Conservation (phyloP, 1,140 invertebrate species). For the Papilio xuthus region DNA sequence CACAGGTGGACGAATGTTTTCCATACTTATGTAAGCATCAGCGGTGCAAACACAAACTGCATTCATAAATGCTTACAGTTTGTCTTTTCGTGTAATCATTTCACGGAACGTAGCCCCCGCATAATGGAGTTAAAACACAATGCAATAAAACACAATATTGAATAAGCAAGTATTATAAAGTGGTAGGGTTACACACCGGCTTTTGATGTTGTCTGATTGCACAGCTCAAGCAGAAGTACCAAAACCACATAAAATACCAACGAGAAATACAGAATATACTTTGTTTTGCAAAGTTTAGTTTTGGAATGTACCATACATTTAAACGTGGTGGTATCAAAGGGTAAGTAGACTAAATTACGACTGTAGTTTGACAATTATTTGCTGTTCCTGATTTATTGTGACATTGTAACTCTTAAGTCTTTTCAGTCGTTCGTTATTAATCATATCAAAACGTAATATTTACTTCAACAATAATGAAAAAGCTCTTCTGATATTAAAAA, state of each 20-base stretch:
- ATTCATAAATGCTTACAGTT: slow-evolving; percentile 25
- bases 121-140: slow-evolving; percentile 25
- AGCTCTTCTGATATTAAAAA: not conserved
- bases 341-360: too few species aligned
- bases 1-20: slow-evolving; percentile 13
- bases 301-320: too few species aligned
- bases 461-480: not conserved
- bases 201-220: not conserved
- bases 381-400: too few species aligned
- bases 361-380: not conserved
- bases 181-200: not conserved
- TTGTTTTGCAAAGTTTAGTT: not conserved
- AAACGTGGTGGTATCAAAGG: too few species aligned
- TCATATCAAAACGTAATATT: too few species aligned
- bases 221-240: not conserved
- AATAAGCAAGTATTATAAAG: slow-evolving; percentile 3
- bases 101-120: slow-evolving; percentile 13
- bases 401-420: too few species aligned
- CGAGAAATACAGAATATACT: not conserved
- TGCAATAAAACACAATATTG: slow-evolving; percentile 25
- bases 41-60: slow-evolving; percentile 19
- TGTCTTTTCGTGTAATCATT: slow-evolving; percentile 23
- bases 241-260: not conserved
- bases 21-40: slow-evolving; percentile 14
- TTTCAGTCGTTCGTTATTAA: too few species aligned